Base-by-base conservation (phyloP, 2,113 vertebrate genomes). In the Tachuris rubrigastra region DNA sequence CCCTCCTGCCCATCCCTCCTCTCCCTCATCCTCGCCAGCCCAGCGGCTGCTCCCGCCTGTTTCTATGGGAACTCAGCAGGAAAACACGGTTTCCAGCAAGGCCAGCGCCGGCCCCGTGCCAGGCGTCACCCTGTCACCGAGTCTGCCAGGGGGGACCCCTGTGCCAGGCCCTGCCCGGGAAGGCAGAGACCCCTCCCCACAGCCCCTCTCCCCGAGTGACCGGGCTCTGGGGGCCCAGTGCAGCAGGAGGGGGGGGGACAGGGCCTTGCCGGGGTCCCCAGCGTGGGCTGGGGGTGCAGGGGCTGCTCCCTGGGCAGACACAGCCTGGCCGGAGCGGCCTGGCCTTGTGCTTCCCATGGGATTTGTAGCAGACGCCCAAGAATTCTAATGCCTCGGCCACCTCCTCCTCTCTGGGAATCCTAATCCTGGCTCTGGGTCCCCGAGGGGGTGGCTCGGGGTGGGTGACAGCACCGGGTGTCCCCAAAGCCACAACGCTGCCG, bases 21-120 rank as follows among this genome's bases (percentile, higher is more conserved):
- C 77, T 86, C 27, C 89, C 62, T 90, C 46, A 1, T 77, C 88
- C 92, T 31, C 28, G 37, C 92, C 72, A 97, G 94, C 93, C 94
- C 83, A 8, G 94, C n/a, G 73, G 53, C 90, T 96, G 96, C 95
- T 89, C 96, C 87, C 74, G 65, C 77, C 42, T 76, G 97, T 98
- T 98, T 95, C 97, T 97, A 93, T 76, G 97, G 98, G 95, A 98
- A 98, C 98, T 96, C 95, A 44, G 97, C 90, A 96, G 95, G 95
- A 84, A 95, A 97, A 96, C 90, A 93, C 49, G 73, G 90, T 11
- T 79, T 21, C 96, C 67, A 74, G 96, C 56, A 63, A 97, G 97
- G 96, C 97, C 95, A 95, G 92, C 28, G 74, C 75, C 93, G 83
- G 76, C 96, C 46, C 79, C 16, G 75, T 87, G 44, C 68, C 77